Base-by-base conservation (phyloP, 1,140 invertebrate genomes). In the Teleogryllus occipitalis region DNA sequence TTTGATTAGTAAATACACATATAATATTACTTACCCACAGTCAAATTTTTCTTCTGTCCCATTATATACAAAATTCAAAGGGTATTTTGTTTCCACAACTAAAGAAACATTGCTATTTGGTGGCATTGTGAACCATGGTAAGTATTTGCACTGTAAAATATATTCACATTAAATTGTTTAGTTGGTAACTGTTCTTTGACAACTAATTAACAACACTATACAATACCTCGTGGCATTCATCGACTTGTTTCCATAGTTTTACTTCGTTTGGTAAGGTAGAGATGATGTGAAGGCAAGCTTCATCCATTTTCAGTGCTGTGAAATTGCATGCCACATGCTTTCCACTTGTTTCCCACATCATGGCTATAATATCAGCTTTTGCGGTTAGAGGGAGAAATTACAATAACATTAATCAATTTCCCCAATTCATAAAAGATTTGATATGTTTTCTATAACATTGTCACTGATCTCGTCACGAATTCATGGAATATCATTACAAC, bases 141-240 rank as follows among this genome's bases (percentile, higher is more conserved):
- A 21, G 54, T 72, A 74, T 21, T 78, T 49, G 39, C 78, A 78
- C 78, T 78, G 78, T 73, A 74, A 78, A 27, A 8, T 47, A 27
- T 7, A 39, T 46, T 39, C 14, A 14, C 21, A 75, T 22, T 46
- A 22, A 75, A 27, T 22, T 0, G 8, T 76, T 76, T 76, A 15
- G 5, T 76, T 21, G 5, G 15, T 39, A 15, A 76, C 27, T 27
- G 21, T 8, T 39, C 8, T 39, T 39, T 22, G 39, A 39, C 21
- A 39, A 22, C 0, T 15, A 12, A 8, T 22, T 39, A 76, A 76
- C 0, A 46, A 7, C 8, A 39, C 27, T 22, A 39, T 14, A 7
- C 14, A 21, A 15, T 77, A 77, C 76, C 39, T 21, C 48, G 21
- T 77, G 46, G 48, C 76, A 77, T 77, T 77, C 76, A 48, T 47